Evolutionary conservation across 2,888 invertebrate species (phyloP).

Genomic region (Aphodius granarius): DNA sequence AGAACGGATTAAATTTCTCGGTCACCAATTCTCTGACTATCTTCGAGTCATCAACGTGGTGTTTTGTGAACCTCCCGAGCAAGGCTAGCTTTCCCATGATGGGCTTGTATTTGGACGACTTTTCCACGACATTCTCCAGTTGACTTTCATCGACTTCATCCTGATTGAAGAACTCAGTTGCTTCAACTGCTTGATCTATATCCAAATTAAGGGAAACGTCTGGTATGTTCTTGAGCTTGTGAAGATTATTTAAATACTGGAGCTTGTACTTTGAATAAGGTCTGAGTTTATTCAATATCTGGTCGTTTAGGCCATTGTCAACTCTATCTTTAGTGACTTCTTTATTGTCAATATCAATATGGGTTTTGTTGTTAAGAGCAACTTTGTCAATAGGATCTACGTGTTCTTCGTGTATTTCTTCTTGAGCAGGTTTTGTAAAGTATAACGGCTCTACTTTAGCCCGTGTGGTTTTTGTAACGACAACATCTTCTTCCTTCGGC

Average conservation of each 20-base stretch:
- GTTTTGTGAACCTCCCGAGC: slow-evolving; percentile 22
- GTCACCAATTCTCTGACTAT: slow-evolving; percentile 32
- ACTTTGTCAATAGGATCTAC: background rate
- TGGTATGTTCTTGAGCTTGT: background rate
- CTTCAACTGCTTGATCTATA: background rate
- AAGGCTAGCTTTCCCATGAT: slow-evolving; percentile 33
- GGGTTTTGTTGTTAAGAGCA: background rate
- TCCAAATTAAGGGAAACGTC: background rate
- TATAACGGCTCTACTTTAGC: background rate
- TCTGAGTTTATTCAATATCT: background rate
- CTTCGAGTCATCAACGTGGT: slow-evolving; percentile 27
- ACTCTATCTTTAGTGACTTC: background rate
- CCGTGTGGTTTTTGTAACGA: background rate
- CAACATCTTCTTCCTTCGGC: background rate
- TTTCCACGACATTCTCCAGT: slow-evolving; percentile 3
- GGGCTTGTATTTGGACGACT: slow-evolving; percentile 22
- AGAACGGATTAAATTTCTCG: slow-evolving; percentile 28
- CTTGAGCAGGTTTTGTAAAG: background rate
- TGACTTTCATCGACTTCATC: slow-evolving; percentile 10
- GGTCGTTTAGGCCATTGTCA: background rate
- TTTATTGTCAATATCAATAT: background rate
- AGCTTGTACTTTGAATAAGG: slow-evolving; percentile 1
- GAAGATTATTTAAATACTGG: slow-evolving; percentile 1
- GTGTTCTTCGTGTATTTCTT: background rate
- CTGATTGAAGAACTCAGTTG: background rate